Evolutionary conservation across 2,888 invertebrate genomes (phyloP).

Genomic region (Seira ritae): DNA sequence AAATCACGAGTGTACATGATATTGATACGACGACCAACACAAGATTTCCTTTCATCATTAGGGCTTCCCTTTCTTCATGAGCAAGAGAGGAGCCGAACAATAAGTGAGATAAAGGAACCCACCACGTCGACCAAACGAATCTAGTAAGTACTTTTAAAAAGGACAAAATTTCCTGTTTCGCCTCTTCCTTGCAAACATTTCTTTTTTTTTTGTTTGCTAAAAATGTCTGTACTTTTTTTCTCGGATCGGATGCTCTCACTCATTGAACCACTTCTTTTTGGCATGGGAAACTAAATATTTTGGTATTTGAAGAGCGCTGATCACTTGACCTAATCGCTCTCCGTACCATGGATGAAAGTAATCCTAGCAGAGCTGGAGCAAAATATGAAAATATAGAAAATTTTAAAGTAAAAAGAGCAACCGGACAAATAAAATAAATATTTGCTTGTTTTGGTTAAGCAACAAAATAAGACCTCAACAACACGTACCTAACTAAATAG

Average conservation of each 20-base stretch:
- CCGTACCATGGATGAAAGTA: too few species aligned
- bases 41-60: not conserved
- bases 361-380: too few species aligned
- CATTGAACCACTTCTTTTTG: not conserved
- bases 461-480: too few species aligned
- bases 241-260: not conserved
- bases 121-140: not conserved
- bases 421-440: too few species aligned
- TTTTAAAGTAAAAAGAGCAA: too few species aligned
- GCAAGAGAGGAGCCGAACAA: not conserved
- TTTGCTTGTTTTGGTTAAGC: too few species aligned
- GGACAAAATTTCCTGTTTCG: constrained; percentile 1
- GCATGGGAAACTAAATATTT: not conserved
- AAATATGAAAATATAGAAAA: too few species aligned
- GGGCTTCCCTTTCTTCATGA: not conserved
- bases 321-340: constrained; percentile 1
- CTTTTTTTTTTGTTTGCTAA: constrained; percentile 1
- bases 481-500: too few species aligned
- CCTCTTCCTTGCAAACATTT: not conserved
- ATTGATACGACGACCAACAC: not conserved
- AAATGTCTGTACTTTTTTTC: not conserved
- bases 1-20: constrained; percentile 2
- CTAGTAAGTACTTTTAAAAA: not conserved
- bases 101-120: constrained; percentile 8
- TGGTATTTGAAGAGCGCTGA: not conserved